Conservation (phyloP, 2,797 vertebrate species). For the Urophycis tenuis region DNA sequence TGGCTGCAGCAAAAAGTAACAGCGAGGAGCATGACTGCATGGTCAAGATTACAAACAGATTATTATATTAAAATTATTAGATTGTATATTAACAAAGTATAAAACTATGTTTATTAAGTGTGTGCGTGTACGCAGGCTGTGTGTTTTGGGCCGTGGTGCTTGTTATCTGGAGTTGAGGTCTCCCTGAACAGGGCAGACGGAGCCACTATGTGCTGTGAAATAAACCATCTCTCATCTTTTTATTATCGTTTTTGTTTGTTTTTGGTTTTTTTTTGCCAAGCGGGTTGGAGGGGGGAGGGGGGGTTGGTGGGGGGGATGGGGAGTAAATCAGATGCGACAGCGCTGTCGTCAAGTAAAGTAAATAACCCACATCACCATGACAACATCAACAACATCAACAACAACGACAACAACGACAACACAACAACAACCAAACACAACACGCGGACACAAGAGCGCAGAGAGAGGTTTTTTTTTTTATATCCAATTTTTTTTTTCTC, state of each 20-base stretch:
- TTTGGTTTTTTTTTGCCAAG: slow-evolving; percentile 74
- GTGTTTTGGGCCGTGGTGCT: slow-evolving; percentile 65
- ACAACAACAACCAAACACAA: slow-evolving; percentile 47
- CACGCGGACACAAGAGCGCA: slow-evolving; percentile 63
- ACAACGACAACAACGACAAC: slow-evolving; percentile 41
- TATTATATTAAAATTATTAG: no score
- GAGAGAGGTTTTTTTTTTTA: slow-evolving; percentile 56
- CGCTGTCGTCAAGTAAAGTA: slow-evolving; percentile 70
- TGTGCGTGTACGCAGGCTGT: slow-evolving; percentile 38
- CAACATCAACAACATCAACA: slow-evolving; percentile 49
- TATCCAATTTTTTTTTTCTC: slow-evolving; percentile 56
- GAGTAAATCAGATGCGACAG: slow-evolving; percentile 77
- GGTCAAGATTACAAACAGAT: not conserved
- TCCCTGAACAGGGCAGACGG: slow-evolving; percentile 83
- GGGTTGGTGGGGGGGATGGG: no score
- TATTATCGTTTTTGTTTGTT: slow-evolving; percentile 42
- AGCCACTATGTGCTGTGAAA: slow-evolving; percentile 91
- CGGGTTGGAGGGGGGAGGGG: no score
- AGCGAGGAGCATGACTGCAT: not conserved
- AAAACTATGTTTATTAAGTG: no score
- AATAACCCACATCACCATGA: slow-evolving; percentile 68
- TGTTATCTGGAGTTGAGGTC: slow-evolving; percentile 90
- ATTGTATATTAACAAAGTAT: no score
- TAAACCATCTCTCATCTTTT: slow-evolving; percentile 92
- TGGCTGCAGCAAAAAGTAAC: not conserved